Evolutionary conservation across 2,888 invertebrate genomes (phyloP), one percentile per base, ranked within the genome.

Genomic region (Sceliomorpha sp.): DNA sequence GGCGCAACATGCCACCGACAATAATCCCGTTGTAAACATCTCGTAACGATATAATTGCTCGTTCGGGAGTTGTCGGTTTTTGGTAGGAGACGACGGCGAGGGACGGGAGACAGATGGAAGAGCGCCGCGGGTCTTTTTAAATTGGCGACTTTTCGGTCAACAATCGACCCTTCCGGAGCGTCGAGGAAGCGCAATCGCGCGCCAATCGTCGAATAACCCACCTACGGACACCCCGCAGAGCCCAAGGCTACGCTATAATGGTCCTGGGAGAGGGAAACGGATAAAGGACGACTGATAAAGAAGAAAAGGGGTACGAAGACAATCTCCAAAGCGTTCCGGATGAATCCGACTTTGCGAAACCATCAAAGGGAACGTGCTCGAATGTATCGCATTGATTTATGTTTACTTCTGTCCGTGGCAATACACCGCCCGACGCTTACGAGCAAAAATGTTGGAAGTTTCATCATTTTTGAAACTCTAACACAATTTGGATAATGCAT

Each of bases 71-170:
- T 53, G 59, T 44, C 63, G 51, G 60, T 58, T 72, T 75, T 72
- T 24, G 58, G 63, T 37, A 12, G 34, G 13, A 20, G 20, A 50
- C 24, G 7, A n/a, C 37, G 13, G 29, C 55, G 51, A 48, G 47
- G 37, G 64, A 32, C 56, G 50, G 47, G 37, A 51, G 42, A 53
- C 66, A 63, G 40, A 69, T 70, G 73, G 73, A 80, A 76, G 78
- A 79, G 27, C 77, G 83, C 85, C 83, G 77, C 82, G 81, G 85
- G 86, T 86, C 76, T 80, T 87, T 88, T 87, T 87, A 88, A 88
- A 88, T 88, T 88, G 88, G 87, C 87, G 87, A 87, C 87, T 88
- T 87, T 87, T 88, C 85, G 88, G 88, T 87, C 87, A 87, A 88
- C 87, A 85, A 87, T 87, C 87, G 88, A 86, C 87, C 86, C 85